A percentile compares a stretch with the other conserved stretches of the same genome.
phyloP scores from a whole-genome alignment of 2,113 vertebrate species.

The Bos taurus region ARS-UCD2.0 NC_037334.1:56213501-56214000 shows the following conservation, averaged over 20 bases:
- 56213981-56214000: neutral
- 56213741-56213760: neutral
- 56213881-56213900: neutral
- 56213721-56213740: neutral
- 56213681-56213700: neutral
- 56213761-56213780: neutral
- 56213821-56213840: neutral
- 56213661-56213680: neutral
- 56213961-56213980: neutral
- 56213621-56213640: neutral
- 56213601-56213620: neutral
- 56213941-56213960: neutral
- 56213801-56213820: neutral
- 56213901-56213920: neutral
- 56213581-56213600: neutral
- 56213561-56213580: neutral
- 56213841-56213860: neutral
- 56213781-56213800: neutral
- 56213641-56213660: neutral
- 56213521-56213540: neutral
- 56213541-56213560: neutral
- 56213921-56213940: neutral
- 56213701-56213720: neutral
- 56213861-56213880: neutral
- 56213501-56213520: neutral